phyloP scores from a whole-genome alignment of 2,797 vertebrate species.

The Hypotaenidia philippensis region DNA sequence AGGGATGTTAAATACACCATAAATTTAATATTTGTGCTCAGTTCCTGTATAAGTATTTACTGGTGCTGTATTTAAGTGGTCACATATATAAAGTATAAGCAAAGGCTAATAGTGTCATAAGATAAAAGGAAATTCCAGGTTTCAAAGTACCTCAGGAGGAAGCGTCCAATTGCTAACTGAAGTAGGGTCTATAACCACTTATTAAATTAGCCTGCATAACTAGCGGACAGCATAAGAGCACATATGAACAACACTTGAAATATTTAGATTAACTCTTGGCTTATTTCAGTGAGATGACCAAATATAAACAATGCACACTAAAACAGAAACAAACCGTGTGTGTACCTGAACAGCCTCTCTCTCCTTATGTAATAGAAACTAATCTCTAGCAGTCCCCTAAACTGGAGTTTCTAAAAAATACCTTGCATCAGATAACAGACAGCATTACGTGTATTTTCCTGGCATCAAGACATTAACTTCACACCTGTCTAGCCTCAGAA shows the following conservation, averaged over 20 bases:
- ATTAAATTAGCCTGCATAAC: neutral
- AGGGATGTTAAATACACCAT: neutral
- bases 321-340: neutral
- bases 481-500: neutral
- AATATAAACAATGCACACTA: neutral
- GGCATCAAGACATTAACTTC: neutral
- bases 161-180: neutral
- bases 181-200: neutral
- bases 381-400: neutral
- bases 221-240: neutral
- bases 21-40: neutral
- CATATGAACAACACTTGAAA: neutral
- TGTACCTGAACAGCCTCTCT: fast-evolving
- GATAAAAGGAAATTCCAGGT: neutral
- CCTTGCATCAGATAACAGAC: neutral
- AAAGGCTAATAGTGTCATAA: neutral
- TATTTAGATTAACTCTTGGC: neutral
- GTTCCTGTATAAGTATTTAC: neutral
- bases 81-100: neutral
- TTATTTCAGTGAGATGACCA: neutral
- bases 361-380: neutral
- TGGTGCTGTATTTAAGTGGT: neutral
- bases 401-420: neutral
- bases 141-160: neutral
- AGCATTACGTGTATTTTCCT: neutral